These are phyloP conservation scores for Pentamera pediparva DNA, from an alignment of 53 echinoderm and acorn worm genomes.

Conservation along the genomic window DNA sequence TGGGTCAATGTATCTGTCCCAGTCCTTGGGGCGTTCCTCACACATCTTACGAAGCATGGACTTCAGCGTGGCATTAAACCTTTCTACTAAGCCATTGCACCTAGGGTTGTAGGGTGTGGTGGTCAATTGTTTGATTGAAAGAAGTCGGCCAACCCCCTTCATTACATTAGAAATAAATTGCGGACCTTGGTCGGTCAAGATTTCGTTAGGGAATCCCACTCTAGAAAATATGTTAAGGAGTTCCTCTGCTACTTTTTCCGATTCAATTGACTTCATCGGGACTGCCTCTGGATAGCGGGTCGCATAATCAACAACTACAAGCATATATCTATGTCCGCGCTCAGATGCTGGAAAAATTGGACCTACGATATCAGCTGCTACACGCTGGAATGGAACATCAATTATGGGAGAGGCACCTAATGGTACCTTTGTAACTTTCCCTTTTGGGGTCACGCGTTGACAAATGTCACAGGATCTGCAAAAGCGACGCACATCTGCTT, in stretches of 20 bases:
- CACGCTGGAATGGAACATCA: slow-evolving; percentile 35
- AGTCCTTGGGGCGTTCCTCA: too few relatives aligned
- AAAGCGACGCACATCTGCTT: slow-evolving; percentile 36
- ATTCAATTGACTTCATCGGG: slow-evolving; percentile 36
- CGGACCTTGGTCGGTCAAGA: slow-evolving; percentile 44
- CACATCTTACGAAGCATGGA: too few relatives aligned
- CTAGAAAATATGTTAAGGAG: slow-evolving; percentile 44
- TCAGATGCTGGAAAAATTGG: slow-evolving; percentile 39
- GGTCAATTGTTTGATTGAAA: too few relatives aligned
- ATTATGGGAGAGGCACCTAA: slow-evolving; percentile 38
- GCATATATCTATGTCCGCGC: slow-evolving; percentile 30
- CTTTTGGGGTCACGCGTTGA: slow-evolving; percentile 50
- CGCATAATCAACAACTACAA: slow-evolving; percentile 38
- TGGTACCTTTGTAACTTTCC: slow-evolving; percentile 35
- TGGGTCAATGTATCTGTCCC: too few relatives aligned
- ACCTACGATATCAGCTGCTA: slow-evolving; percentile 50
- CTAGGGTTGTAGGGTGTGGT: too few relatives aligned
- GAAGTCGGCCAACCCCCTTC: too few relatives aligned
- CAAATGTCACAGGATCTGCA: slow-evolving; percentile 56
- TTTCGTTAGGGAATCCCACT: slow-evolving; percentile 48
- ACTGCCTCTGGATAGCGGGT: slow-evolving; percentile 51
- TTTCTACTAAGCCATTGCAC: too few relatives aligned
- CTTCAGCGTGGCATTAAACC: too few relatives aligned
- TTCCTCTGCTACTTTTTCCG: slow-evolving; percentile 36
- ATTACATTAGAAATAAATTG: too few relatives aligned